Evolutionary conservation across 2,797 vertebrate species (phyloP).

Genomic region (Diplodus sargus): DNA sequence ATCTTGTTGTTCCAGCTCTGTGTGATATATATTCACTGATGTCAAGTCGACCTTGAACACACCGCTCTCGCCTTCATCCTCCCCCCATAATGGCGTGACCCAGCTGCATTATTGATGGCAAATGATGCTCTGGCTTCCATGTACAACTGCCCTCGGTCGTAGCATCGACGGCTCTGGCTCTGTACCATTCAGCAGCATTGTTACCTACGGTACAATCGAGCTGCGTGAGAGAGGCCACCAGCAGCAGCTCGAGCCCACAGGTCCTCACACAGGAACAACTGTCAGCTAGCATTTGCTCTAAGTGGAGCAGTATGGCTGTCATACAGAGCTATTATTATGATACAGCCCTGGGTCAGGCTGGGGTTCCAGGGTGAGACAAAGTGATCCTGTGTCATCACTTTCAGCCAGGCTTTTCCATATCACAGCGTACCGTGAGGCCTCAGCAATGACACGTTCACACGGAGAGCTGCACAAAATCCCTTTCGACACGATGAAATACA

Average conservation of each 20-base stretch:
- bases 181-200: slow-evolving; percentile 52
- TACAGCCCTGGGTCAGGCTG: slow-evolving; percentile 64
- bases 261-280: slow-evolving; percentile 68
- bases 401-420: slow-evolving; percentile 46
- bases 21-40: slow-evolving; percentile 4
- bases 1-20: slow-evolving; percentile 18
- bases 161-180: slow-evolving; percentile 38
- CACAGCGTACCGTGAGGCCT: slow-evolving; percentile 41
- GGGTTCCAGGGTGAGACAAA: slow-evolving; percentile 70
- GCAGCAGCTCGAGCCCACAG: slow-evolving; percentile 50
- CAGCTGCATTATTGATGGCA: slow-evolving; percentile 70
- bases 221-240: slow-evolving; percentile 43
- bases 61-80: slow-evolving; percentile 28
- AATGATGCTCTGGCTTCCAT: slow-evolving; percentile 30
- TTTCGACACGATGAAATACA: slow-evolving; percentile 52
- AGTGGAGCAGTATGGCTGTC: slow-evolving; percentile 74
- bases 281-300: slow-evolving; percentile 74
- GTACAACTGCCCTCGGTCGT: slow-evolving; percentile 42
- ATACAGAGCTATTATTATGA: slow-evolving; percentile 77
- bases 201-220: slow-evolving; percentile 57
- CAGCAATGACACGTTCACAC: slow-evolving; percentile 28
- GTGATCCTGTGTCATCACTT: slow-evolving; percentile 74
- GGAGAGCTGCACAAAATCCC: slow-evolving; percentile 34
- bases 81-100: slow-evolving; percentile 54
- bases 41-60: slow-evolving; percentile 46